Conservation (phyloP, 2,113 vertebrate species). For the Rattus norvegicus region DNA sequence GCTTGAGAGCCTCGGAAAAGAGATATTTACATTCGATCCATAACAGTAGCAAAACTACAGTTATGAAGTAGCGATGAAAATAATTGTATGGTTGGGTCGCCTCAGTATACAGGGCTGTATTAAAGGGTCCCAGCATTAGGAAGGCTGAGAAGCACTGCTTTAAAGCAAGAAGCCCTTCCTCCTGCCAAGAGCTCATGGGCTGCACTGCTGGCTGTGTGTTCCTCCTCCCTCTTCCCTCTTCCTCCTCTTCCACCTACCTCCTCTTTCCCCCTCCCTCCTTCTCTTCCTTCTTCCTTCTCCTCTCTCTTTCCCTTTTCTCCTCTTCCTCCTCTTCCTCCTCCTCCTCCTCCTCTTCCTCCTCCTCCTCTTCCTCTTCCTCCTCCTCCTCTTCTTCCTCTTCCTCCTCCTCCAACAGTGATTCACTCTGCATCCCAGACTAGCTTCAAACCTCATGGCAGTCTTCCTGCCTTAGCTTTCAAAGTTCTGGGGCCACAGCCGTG, state of each 20-base stretch:
- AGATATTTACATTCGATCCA: background rate
- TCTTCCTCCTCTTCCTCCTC: no score
- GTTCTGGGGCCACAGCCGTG: background rate
- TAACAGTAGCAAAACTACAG: background rate
- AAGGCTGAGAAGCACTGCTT: background rate
- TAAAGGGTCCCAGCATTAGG: background rate
- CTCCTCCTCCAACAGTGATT: background rate
- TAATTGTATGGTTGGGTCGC: background rate
- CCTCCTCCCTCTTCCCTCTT: background rate
- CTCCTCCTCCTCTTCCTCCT: no score
- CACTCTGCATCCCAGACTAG: background rate
- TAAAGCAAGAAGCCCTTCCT: background rate
- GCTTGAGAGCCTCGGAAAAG: background rate
- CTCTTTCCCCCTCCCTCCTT: no score
- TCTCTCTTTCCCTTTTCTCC: no score
- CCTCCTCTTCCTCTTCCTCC: no score
- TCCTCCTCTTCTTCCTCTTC: no score
- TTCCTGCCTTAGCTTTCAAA: background rate
- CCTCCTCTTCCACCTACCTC: no score
- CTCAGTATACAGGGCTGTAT: no score
- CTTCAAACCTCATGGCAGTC: background rate
- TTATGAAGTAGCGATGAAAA: background rate
- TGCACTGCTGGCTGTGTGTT: background rate
- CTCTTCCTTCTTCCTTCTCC: no score
- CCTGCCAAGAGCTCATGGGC: background rate